phyloP scores from a whole-genome alignment of 2,797 vertebrate genomes.

The Helostoma temminkii region DNA sequence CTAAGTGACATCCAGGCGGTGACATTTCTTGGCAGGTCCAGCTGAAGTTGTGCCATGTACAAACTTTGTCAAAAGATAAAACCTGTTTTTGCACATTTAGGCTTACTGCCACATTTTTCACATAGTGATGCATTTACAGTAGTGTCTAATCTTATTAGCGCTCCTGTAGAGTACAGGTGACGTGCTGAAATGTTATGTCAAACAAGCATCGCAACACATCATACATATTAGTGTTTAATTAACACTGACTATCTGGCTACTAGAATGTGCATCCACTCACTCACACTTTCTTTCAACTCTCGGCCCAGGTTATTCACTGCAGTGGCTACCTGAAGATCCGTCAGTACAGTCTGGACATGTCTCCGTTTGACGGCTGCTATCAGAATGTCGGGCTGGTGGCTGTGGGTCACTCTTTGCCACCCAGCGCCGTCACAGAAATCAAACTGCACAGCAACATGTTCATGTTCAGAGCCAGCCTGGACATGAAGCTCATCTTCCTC shows the following conservation, averaged over 20 bases:
- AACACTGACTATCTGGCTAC: background rate
- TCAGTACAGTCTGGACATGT: conserved; percentile 96
- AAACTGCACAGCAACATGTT: conserved; percentile 99
- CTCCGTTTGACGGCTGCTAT: conserved; percentile 96
- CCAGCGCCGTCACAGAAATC: conserved; percentile 95
- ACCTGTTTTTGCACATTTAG: too few species aligned
- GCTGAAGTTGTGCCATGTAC: too few species aligned
- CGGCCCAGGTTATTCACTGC: conserved; percentile 93
- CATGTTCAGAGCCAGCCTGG: conserved; percentile 97
- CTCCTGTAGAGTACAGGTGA: too few species aligned
- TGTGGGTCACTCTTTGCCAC: conserved; percentile 94
- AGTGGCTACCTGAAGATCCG: conserved; percentile 97
- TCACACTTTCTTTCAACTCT: background rate
- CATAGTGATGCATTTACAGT: too few species aligned
- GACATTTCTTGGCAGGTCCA: too few species aligned
- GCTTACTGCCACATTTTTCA: too few species aligned
- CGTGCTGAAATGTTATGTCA: too few species aligned
- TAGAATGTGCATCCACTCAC: background rate
- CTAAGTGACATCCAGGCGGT: too few species aligned
- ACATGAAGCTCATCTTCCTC: conserved; percentile 98
- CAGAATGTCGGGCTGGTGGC: conserved; percentile 97
- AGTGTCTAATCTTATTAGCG: too few species aligned
- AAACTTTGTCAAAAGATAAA: too few species aligned
- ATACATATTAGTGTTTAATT: background rate
- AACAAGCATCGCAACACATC: background rate